Conservation (phyloP, 64 coral and sea anemone species). For the Hydrozoanthus tunicans region DNA sequence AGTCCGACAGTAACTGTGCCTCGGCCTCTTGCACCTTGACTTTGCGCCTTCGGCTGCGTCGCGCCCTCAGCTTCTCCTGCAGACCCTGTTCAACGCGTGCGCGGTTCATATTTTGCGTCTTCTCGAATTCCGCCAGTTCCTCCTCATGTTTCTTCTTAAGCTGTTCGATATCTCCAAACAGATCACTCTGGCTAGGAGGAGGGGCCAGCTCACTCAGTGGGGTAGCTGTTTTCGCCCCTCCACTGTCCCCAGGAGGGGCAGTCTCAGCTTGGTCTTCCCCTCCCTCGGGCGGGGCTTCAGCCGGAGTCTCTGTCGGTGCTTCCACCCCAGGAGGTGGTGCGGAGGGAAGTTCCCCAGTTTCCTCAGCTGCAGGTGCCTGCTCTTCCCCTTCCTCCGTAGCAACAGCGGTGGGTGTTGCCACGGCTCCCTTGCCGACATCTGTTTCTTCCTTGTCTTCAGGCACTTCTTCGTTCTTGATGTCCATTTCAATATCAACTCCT, state of each 20-base stretch:
- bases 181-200: conserved; percentile 66
- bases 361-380: conserved; percentile 73
- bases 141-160: conserved; percentile 97
- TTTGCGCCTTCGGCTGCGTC: conserved; percentile 89
- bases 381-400: conserved; percentile 84
- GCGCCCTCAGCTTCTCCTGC: conserved; percentile 87
- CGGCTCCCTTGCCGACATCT: conserved; percentile 15
- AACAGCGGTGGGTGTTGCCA: conserved; percentile 66
- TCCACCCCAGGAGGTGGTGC: conserved; percentile 41
- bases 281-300: neutral
- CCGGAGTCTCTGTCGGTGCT: neutral
- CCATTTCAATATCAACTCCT: conserved; percentile 55
- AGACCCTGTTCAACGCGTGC: conserved; percentile 86
- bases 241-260: neutral
- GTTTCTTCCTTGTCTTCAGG: conserved; percentile 45
- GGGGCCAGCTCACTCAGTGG: conserved; percentile 83
- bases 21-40: conserved; percentile 77
- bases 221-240: neutral
- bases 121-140: conserved; percentile 92
- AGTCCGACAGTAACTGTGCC: conserved; percentile 40
- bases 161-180: conserved; percentile 97
- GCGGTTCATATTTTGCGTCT: conserved; percentile 89
- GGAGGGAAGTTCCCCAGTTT: conserved; percentile 64
- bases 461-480: conserved; percentile 79
- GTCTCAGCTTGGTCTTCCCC: neutral